These are phyloP conservation scores for Lepisosteus osseus DNA, from an alignment of 2,113 vertebrate genomes.

Conservation along the genomic window DNA sequence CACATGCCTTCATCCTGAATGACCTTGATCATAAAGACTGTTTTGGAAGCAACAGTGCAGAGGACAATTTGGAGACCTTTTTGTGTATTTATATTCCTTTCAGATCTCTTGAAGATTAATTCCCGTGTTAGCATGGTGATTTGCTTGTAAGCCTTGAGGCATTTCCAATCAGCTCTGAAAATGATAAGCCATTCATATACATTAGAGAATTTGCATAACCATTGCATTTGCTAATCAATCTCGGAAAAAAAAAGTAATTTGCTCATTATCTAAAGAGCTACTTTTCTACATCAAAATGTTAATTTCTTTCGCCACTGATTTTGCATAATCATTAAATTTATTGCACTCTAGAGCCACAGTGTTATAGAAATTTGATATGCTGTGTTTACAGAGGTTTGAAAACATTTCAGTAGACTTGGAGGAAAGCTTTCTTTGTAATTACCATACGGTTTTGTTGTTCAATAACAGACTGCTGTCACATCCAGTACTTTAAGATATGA, in stretches of 20 bases:
- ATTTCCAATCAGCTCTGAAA: constrained; percentile 5
- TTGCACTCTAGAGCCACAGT: no score
- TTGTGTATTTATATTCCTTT: constrained; percentile 7
- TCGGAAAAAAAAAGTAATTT: constrained; percentile 4
- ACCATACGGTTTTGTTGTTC: no score
- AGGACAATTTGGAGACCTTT: not conserved
- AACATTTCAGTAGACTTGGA: no score
- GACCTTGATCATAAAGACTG: not conserved
- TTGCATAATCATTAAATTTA: no score
- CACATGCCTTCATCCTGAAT: not conserved
- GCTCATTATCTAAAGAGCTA: constrained; percentile 5
- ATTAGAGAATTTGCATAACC: constrained; percentile 17
- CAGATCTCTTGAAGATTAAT: not conserved
- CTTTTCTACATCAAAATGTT: no score
- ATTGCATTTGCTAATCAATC: constrained; percentile 11
- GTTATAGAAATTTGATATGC: no score
- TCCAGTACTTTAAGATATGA: no score
- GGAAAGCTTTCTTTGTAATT: no score
- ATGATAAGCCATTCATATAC: constrained; percentile 6
- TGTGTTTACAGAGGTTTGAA: no score
- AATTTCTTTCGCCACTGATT: no score
- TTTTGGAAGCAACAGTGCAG: not conserved
- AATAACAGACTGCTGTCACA: no score
- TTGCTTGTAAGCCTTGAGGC: constrained; percentile 9
- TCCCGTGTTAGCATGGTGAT: not conserved